Evolutionary conservation across 2,797 vertebrate species (phyloP).

Genomic region (Leptatherina wallacei): DNA sequence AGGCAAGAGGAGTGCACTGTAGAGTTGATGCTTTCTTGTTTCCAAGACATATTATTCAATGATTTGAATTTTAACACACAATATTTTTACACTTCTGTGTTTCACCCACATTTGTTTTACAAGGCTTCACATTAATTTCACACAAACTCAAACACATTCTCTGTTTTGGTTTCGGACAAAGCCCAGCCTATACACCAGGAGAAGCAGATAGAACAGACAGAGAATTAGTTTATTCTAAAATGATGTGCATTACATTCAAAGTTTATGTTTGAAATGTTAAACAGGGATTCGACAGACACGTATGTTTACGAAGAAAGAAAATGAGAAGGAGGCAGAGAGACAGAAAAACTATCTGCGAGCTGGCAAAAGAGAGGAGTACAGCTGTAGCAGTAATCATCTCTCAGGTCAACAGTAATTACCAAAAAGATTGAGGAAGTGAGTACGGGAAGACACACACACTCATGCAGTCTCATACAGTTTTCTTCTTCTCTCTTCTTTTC

Average conservation of each 20-base stretch:
- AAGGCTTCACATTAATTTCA: constrained; percentile 9
- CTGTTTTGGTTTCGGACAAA: background rate
- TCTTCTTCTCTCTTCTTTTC: constrained; percentile 21
- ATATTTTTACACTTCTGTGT: constrained; percentile 10
- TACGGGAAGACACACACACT: constrained; percentile 25
- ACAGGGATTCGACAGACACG: constrained; percentile 13
- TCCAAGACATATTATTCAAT: constrained; percentile 3
- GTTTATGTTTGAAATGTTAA: background rate
- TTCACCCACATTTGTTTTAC: constrained; percentile 5
- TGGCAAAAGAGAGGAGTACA: constrained; percentile 37
- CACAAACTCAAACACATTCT: background rate
- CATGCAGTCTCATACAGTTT: constrained; percentile 16
- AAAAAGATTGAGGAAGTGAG: constrained; percentile 57
- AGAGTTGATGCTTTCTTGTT: constrained; percentile 3
- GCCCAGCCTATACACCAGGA: background rate
- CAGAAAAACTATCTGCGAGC: constrained; percentile 43
- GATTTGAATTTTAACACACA: constrained; percentile 27
- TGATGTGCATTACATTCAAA: background rate
- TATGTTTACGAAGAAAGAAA: constrained; percentile 11
- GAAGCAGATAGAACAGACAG: background rate
- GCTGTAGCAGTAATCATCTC: constrained; percentile 72
- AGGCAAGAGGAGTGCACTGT: background rate
- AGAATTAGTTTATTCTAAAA: background rate
- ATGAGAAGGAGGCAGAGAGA: constrained; percentile 24
- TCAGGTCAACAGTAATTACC: constrained; percentile 78